Base-by-base conservation (phyloP, 2,797 vertebrate genomes). In the Silurus aristotelis region DNA sequence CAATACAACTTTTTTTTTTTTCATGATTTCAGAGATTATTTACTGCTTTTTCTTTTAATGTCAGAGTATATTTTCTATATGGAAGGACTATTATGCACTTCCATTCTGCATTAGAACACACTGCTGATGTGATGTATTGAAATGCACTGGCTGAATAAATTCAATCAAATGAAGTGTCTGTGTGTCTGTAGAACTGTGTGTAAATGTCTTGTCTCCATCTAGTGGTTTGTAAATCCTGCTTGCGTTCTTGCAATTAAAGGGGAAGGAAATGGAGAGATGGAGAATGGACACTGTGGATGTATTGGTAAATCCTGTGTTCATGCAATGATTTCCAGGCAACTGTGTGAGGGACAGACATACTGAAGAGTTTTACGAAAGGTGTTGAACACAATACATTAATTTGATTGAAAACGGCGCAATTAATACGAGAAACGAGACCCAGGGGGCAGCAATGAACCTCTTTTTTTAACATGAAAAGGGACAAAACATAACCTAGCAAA, bases 31-130 rank as follows among this genome's bases (percentile, higher is more conserved):
- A 52, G 19, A 56, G 12, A 1, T 64, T 72, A 14, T 14, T 15
- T 6, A 7, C 48, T 58, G 43, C 25, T 14, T 63, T 43, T 46
- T 20, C 14, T 73, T 17, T 38, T 31, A 31, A 46, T 13, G 46
- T 80, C 64, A 6, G 58, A 55, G 55, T 79, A 83, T 22, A 15
- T 46, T 27, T 73, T 73, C 79, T 66, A 22, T 58, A 20, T 82
- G 6, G 22, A 85, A 56, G 15, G 61, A 83, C 63, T 60, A 46
- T 22, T 48, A 43, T 81, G 82, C 82, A 87, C 73, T 83, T 88
- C 67, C 43, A 20, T 12, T 55, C 79, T 67, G n/a, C 63, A 66
- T 80, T 9, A 81, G 66, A 72, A 76, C 48, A 68, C 58, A 31
- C 75, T 81, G 31, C 19, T 61, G 55, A 60, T 25, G 66, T 71